Percentiles rank a stretch among this genome's conserved stretches.
These are phyloP conservation scores for Chitala chitala DNA, from an alignment of 2,113 vertebrate species.

Conservation along the genomic window DNA sequence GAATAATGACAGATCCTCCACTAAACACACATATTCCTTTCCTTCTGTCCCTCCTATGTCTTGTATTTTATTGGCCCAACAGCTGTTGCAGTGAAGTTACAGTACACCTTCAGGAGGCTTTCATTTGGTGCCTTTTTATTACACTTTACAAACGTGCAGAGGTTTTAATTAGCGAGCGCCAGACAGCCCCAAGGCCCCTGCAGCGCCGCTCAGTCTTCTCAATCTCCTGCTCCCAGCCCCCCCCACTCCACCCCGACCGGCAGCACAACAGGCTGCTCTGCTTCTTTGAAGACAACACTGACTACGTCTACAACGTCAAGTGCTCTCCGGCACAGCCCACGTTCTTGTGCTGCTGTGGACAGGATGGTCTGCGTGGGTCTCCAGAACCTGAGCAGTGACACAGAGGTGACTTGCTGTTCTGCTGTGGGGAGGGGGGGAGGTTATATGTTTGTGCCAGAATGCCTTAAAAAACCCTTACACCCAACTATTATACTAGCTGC, in stretches of 20 bases:
- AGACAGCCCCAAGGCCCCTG: conserved; percentile 92
- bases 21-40: not conserved
- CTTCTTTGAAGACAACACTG: conserved; percentile 97
- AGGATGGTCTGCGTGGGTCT: conserved; percentile 94
- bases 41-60: conserved; percentile 28
- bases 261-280: conserved; percentile 98
- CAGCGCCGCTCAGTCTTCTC: conserved; percentile 96
- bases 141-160: conserved; percentile 87
- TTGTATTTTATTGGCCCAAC: conserved; percentile 62
- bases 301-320: conserved; percentile 97
- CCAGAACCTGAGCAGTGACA: conserved; percentile 97
- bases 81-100: conserved; percentile 77
- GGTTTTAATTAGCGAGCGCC: conserved; percentile 91
- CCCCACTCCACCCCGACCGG: not conserved
- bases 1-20: conserved; percentile 40
- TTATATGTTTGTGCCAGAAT: no score
- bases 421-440: no score
- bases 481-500: no score
- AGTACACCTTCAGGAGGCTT: conserved; percentile 79
- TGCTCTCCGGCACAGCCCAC: conserved; percentile 93
- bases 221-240: conserved; percentile 43
- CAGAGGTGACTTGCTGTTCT: no score
- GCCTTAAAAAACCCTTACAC: no score
- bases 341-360: conserved; percentile 88
- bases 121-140: conserved; percentile 92